Base-by-base conservation (phyloP, 2,888 invertebrate species). In the Megamerina dolium region DNA sequence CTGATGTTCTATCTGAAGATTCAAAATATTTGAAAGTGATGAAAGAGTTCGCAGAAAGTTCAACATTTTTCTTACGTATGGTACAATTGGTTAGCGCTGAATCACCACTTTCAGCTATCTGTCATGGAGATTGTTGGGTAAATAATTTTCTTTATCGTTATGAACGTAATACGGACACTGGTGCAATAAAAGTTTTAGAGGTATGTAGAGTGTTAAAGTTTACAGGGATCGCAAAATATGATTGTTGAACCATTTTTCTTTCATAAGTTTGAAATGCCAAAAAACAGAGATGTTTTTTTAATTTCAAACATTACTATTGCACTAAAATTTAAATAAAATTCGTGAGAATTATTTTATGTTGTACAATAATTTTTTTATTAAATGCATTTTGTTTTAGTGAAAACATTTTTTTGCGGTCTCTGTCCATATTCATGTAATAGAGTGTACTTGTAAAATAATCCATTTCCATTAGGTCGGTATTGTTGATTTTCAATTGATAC, bases 81-180 rank as follows among this genome's bases (percentile, higher is more conserved):
- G 75, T 82, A 44, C 75, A 79, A 19, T 63, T 82, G 55, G 81
- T 80, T 1, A 73, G 76, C 3, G 75, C 79, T 0, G 74, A 75
- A 52, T 81, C 83, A 30, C 79, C 81, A 0, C 60, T 84, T 32
- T 80, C 82, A 0, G 82, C 84, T 3, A 81, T 85, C 51, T 80
- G 82, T 41, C 85, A 85, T 55, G 85, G 85, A 0, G 85, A 85
- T 54, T 84, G 83, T 59, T 85, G 84, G 84, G 83, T 82, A 1
- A 85, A 85, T 57, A 85, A 85, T 62, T 77, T 85, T 56, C 63
- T 84, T 17, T 84, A 83, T 58, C 74, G 76, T 51, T 80, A 81
- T 51, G 70, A 74, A 9, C 45, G 39, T 16, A 26, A 45, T 19
- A 38, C 10, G 18, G 39, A 33, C 20, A 39, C 17, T 21, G 69